Evolutionary conservation across 2,113 vertebrate genomes (phyloP), one percentile per base, ranked within the genome.

Genomic region (Saimiri boliviensis): DNA sequence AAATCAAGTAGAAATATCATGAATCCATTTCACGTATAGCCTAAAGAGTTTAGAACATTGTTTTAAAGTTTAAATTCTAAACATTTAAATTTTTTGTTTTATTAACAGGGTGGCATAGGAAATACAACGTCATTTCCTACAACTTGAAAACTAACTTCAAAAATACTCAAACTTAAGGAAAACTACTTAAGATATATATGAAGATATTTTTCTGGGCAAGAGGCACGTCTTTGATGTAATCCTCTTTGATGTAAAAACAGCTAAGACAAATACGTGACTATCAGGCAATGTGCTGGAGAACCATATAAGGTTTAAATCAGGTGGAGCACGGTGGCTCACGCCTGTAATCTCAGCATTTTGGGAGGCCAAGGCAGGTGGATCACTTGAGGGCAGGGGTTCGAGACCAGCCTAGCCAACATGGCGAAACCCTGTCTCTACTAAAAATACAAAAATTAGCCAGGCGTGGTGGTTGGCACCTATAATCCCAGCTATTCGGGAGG

Each of bases 1-100:
- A 89, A 96, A 86, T 49, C 35, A 82, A 86, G 37, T 71, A 35
- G 77, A 81, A 94, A 68, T 77, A 94, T 74, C 60, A 96, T 71
- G 19, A 94, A 96, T 91, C 21, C 58, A 92, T 63, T 97, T n/a
- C 83, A 81, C 66, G 85, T 52, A 82, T 0, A 83, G n/a, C 47
- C 32, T 80, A 77, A 82, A 89, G 35, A 90, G 35, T 58, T 40
- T 19, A 94, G 37, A 94, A 66, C 91, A 21, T 81, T 80, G 16
- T 80, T 83, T 79, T 49, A 56, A 86, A 89, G 45, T 82, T 88
- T 89, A 84, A 66, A 45, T 83, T 85, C 52, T 82, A 96, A 58
- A 76, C 30, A 40, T 27, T 91, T 87, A 71, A 81, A 82, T 14
- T 27, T 94, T 86, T 74, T 77, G 66, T 92, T 56, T 89, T 86